Conservation (phyloP, 2,797 vertebrate genomes). For the Leptoclinus maculatus region DNA sequence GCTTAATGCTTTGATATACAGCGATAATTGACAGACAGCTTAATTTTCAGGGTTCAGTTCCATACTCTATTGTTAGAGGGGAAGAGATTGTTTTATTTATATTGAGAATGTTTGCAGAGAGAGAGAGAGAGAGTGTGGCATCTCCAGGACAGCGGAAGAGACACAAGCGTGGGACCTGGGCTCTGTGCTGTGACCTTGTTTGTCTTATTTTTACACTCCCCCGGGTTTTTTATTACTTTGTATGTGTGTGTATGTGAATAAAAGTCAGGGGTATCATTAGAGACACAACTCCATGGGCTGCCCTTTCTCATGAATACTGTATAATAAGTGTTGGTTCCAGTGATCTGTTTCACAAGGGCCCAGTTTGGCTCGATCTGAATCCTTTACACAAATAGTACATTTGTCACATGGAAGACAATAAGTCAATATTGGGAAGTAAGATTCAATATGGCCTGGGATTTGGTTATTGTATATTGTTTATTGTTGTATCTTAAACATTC, state of each 20-base stretch:
- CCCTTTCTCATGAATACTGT: constrained; percentile 40
- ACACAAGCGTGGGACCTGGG: constrained; percentile 55
- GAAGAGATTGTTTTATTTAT: not conserved
- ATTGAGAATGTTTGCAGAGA: not conserved
- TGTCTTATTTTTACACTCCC: constrained; percentile 75
- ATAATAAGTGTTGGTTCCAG: constrained; percentile 21
- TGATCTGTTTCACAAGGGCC: constrained; percentile 20
- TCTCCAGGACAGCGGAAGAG: constrained; percentile 37
- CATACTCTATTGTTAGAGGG: not conserved
- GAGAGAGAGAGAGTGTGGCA: constrained; percentile 27
- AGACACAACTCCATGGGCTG: constrained; percentile 16
- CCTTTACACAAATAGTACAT: not conserved
- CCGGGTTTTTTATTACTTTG: constrained; percentile 23
- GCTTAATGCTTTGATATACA: constrained; percentile 4
- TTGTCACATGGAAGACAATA: not conserved
- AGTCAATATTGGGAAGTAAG: not conserved
- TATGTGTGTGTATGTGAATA: constrained; percentile 12
- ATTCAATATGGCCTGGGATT: not conserved
- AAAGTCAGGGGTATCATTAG: constrained; percentile 36
- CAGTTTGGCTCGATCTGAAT: not conserved
- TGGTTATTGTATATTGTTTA: not conserved
- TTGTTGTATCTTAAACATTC: not conserved
- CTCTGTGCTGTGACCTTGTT: constrained; percentile 70
- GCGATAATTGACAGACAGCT: constrained; percentile 16
- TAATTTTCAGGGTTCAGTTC: constrained; percentile 3